Evolutionary conservation across 2,888 invertebrate species (phyloP).

Genomic region (Lymantria dispar): DNA sequence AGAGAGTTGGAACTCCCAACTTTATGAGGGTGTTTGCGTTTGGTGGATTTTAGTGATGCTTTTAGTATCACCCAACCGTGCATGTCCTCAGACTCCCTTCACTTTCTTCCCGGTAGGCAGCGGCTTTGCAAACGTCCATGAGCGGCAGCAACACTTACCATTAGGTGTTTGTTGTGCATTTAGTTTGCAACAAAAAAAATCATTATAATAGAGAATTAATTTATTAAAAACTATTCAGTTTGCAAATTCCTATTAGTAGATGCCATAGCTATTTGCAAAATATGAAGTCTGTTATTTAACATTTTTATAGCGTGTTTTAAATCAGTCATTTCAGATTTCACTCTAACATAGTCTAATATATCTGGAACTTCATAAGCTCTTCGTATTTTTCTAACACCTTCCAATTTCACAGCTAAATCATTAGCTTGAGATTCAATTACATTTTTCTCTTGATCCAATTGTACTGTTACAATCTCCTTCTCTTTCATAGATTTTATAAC

Average conservation of each 20-base stretch:
- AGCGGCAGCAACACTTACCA: no score
- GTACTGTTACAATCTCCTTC: constrained; percentile 60
- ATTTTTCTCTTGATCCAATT: constrained; percentile 64
- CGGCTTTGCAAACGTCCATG: no score
- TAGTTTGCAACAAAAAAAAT: no score
- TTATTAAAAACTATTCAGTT: constrained; percentile 6
- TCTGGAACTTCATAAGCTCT: constrained; percentile 78
- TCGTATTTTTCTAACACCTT: constrained; percentile 60
- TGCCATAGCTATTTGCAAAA: constrained; percentile 62
- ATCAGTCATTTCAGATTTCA: constrained; percentile 74
- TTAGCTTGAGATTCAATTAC: constrained; percentile 63
- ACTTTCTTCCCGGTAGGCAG: no score
- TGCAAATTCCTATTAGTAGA: constrained; percentile 55
- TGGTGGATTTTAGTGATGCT: no score
- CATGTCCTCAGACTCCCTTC: no score
- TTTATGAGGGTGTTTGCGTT: no score
- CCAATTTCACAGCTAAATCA: constrained; percentile 52
- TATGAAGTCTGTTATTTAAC: constrained; percentile 55
- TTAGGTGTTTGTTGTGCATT: no score
- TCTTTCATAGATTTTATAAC: constrained; percentile 62
- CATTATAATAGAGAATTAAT: constrained; percentile 11
- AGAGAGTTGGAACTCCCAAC: no score
- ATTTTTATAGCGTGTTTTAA: constrained; percentile 64
- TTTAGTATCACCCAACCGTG: no score
- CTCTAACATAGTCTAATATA: constrained; percentile 80